Percentiles rank a stretch among this genome's conserved stretches.
These are phyloP conservation scores for Acanthacorydalis orientalis DNA, from an alignment of 2,888 invertebrate species.

Conservation along the genomic window DNA sequence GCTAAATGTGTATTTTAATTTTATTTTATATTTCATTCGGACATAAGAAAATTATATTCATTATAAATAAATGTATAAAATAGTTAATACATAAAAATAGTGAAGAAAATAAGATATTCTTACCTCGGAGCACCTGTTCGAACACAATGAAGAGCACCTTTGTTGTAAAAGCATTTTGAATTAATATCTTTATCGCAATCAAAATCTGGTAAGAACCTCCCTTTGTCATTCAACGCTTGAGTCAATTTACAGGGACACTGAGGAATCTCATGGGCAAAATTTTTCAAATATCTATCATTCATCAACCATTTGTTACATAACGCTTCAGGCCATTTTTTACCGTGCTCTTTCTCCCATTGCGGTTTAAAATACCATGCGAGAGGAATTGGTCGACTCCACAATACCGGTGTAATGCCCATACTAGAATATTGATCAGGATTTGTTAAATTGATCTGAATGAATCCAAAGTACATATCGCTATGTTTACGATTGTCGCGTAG, in stretches of 20 bases:
- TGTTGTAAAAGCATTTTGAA: slow-evolving; percentile 73
- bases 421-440: slow-evolving; percentile 22
- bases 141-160: slow-evolving; percentile 84
- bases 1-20: too few species aligned
- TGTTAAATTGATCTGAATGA: slow-evolving; percentile 73
- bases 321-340: slow-evolving; percentile 62
- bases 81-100: not conserved
- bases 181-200: slow-evolving; percentile 86
- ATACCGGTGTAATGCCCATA: slow-evolving; percentile 26
- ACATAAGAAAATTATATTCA: not conserved
- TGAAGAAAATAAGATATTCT: slow-evolving; percentile 18
- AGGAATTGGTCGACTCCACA: slow-evolving; percentile 88
- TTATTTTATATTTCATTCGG: too few species aligned
- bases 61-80: not conserved
- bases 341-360: slow-evolving; percentile 73
- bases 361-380: slow-evolving; percentile 83
- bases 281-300: slow-evolving; percentile 64
- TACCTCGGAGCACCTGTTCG: slow-evolving; percentile 81
- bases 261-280: slow-evolving; percentile 68
- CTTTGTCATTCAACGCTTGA: slow-evolving; percentile 84
- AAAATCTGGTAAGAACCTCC: slow-evolving; percentile 77
- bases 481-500: slow-evolving; percentile 50
- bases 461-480: slow-evolving; percentile 68
- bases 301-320: slow-evolving; percentile 85
- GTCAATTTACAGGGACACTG: slow-evolving; percentile 84